Evolutionary conservation across 2,113 vertebrate species (phyloP).

Genomic region (Ellobius talpinus): DNA sequence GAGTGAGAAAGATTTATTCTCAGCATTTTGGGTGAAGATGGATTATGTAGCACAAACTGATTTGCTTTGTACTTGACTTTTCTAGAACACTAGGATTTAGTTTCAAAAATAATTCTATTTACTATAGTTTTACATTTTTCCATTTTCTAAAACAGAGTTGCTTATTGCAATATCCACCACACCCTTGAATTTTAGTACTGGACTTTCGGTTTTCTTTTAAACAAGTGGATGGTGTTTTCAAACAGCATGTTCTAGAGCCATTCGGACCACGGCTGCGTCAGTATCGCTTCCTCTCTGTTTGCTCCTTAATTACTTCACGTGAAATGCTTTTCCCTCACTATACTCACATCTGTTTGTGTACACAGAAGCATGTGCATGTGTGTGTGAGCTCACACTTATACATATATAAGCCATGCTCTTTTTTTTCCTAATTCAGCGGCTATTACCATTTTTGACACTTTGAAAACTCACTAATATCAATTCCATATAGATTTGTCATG

Average conservation of each 20-base stretch:
- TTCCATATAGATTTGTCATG: constrained; percentile 22
- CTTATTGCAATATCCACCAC: background rate
- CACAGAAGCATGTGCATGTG: too few species aligned
- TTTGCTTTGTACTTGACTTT: constrained; percentile 49
- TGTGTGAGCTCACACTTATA: too few species aligned
- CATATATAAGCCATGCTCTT: background rate
- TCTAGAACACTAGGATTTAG: constrained; percentile 43
- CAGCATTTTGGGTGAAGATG: constrained; percentile 3
- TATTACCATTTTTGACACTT: background rate
- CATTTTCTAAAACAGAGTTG: background rate
- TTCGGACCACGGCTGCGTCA: background rate
- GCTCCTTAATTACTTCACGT: background rate
- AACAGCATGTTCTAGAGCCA: background rate
- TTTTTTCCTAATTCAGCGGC: background rate
- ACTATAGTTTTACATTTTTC: constrained; percentile 10
- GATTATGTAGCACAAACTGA: background rate
- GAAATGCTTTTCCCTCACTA: background rate
- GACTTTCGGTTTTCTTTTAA: constrained; percentile 46
- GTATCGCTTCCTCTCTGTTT: background rate
- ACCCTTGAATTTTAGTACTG: constrained; percentile 11
- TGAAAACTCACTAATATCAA: background rate
- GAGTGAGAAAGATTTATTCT: constrained; percentile 31
- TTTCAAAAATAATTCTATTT: constrained; percentile 10
- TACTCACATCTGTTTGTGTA: background rate
- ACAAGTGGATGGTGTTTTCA: background rate